Evolutionary conservation across 2,888 invertebrate genomes (phyloP).

Genomic region (Sabatieria punctata): DNA sequence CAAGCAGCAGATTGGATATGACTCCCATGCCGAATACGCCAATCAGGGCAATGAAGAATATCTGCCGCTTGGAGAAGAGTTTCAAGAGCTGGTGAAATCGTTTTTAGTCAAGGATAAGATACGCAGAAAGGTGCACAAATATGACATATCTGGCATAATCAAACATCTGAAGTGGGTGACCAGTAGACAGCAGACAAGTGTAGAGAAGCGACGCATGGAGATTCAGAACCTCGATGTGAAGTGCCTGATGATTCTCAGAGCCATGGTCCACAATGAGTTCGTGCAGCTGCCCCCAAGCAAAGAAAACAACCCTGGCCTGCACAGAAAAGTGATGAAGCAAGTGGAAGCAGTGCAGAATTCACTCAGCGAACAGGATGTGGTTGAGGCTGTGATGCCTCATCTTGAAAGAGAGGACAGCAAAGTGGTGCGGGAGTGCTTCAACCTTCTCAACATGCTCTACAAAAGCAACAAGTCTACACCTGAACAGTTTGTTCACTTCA

Average conservation of each 20-base stretch:
- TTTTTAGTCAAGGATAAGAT: background rate
- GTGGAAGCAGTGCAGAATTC: slow-evolving; percentile 21
- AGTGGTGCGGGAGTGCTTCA: slow-evolving; percentile 12
- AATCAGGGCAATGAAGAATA: background rate
- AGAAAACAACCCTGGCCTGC: slow-evolving; percentile 14
- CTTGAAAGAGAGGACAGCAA: slow-evolving; percentile 24
- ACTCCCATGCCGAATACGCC: background rate
- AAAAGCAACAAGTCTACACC: slow-evolving; percentile 5
- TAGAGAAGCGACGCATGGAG: slow-evolving; percentile 19
- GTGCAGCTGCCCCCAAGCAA: slow-evolving; percentile 30
- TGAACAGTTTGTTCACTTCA: background rate
- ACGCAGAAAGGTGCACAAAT: background rate
- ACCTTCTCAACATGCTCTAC: slow-evolving; percentile 2
- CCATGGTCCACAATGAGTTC: slow-evolving; percentile 31
- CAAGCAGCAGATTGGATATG: slow-evolving; percentile 28
- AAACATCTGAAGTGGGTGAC: slow-evolving; percentile 5
- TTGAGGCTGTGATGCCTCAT: slow-evolving; percentile 28
- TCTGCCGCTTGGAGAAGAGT: slow-evolving; percentile 6
- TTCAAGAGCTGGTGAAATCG: background rate
- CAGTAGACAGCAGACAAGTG: too few species aligned
- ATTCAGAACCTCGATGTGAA: slow-evolving; percentile 31
- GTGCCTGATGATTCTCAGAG: slow-evolving; percentile 31
- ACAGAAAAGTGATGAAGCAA: background rate
- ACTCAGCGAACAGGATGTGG: slow-evolving; percentile 23
- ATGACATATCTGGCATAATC: slow-evolving; percentile 2